Evolutionary conservation across 2,888 invertebrate species (phyloP), one percentile per base, ranked within the genome.

Genomic region (Encarsia formosa): DNA sequence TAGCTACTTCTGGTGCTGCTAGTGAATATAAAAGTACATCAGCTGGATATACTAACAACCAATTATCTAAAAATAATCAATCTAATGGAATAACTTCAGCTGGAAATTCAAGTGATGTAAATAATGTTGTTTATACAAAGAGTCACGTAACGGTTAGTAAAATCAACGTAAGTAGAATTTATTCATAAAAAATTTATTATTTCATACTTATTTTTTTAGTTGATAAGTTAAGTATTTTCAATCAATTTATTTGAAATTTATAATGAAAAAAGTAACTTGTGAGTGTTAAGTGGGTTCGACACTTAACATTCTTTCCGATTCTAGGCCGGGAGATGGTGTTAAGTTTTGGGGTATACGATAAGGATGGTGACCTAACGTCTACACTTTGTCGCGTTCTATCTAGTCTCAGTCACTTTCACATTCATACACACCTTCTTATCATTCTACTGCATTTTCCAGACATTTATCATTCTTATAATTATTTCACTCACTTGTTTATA

Each of bases 91-190:
- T 70, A 53, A 67, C 70, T 9, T 6, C 38, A 19, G 69, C 67
- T 54, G 71, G 68, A 52, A 69, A 68, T 46, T 81, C 84, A 43
- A 84, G 86, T 45, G 92, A 91, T 65, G 81, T 91, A 68, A 79
- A 81, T 64, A 83, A 84, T 61, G 86, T 88, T 26, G 90, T 92
- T 83, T 94, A 93, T 75, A 86, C 87, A 67, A 93, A 93, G 75
- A 81, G 85, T 60, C 92, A 93, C 75, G 87, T 88, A 62, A 86
- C 91, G 69, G 83, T 93, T 72, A 88, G 87, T 71, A 92, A 92
- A 81, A 91, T 92, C 41, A 52, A 45, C 32, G 55, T 51, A 48
- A 55, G 52, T 54, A 18, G 31, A 35, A 24, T 44, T 31, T 34
- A 34, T 35, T 38, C 19, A 19, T 4, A 9, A 4, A 15, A 35